Base-by-base conservation (phyloP, 2,888 invertebrate species). In the Ochropleura leucogaster region DNA sequence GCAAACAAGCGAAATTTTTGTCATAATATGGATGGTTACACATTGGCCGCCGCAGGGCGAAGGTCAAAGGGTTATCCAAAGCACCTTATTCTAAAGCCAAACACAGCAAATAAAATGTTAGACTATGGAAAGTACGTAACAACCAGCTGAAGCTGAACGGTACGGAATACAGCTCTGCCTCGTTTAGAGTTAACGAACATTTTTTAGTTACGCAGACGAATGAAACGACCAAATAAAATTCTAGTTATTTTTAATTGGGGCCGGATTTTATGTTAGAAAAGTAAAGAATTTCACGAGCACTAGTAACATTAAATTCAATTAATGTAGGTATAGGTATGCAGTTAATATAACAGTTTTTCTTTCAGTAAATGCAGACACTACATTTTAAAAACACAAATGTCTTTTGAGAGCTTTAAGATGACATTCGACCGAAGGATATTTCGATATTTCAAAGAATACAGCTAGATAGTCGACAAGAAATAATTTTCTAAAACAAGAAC, bases 211-310 rank as follows among this genome's bases (percentile, higher is more conserved):
- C 65, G 55, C 47, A 59, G 49, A 67, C 63, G 65, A 70, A 59
- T 44, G 62, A 67, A 67, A 74, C 72, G 65, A 70, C 30, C 57
- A 85, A 82, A 85, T 82, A 65, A 82, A 85, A 78, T 70, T 74
- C 65, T 68, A 70, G 64, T 69, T 77, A 82, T 74, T 82, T 74
- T 82, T 82, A 77, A 83, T 82, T 85, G 82, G 82, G 59, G 30
- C 68, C 47, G 44, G 47, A 82, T 51, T 80, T 84, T 80, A 70
- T 70, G 51, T 68, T n/a, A 57, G 16, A 57, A 76, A 64, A 57
- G 57, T 72, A 51, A 81, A 70, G 46, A 71, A 63, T 59, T 81
- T 63, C 30, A 51, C 44, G 55, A 73, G 42, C 44, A 66, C 53
- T 47, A 42, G 40, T 69, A 63, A 68, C 68, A 47, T 14, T 44